Evolutionary conservation across 2,888 invertebrate species (phyloP).

Genomic region (Clivina fossor): DNA sequence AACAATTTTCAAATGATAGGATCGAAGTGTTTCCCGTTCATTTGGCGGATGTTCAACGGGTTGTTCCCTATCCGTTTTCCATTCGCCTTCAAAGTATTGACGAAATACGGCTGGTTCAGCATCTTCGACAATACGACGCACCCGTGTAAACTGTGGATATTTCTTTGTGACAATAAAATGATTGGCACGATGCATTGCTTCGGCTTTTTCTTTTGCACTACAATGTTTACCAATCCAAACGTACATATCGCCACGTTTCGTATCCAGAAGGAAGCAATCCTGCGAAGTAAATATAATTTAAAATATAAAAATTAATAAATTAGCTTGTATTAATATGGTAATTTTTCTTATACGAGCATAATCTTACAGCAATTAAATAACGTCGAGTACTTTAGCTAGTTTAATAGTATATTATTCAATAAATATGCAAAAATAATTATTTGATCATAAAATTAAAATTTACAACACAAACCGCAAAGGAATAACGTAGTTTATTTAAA

Average conservation of each 20-base stretch:
- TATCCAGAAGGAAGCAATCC: slow-evolving; percentile 82
- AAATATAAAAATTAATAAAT: slow-evolving; percentile 43
- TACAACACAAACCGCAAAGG: no score
- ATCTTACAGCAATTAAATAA: no score
- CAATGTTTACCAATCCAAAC: slow-evolving; percentile 83
- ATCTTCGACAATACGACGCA: slow-evolving; percentile 74
- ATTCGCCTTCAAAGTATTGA: slow-evolving; percentile 67
- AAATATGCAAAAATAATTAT: no score
- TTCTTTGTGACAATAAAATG: slow-evolving; percentile 65
- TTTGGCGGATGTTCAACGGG: background rate
- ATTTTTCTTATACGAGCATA: no score
- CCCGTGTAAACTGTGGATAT: slow-evolving; percentile 76
- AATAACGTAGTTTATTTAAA: no score
- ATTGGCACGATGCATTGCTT: slow-evolving; percentile 75
- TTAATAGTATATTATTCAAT: no score
- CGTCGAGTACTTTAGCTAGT: no score
- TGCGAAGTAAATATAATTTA: slow-evolving; percentile 45
- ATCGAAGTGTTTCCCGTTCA: slow-evolving; percentile 1
- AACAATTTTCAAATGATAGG: background rate
- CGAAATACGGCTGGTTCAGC: slow-evolving; percentile 86
- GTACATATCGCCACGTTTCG: slow-evolving; percentile 73
- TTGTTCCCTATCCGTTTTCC: background rate
- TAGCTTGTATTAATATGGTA: no score
- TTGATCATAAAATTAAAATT: no score
- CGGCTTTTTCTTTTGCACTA: slow-evolving; percentile 69